Evolutionary conservation across 2,797 vertebrate genomes (phyloP), one percentile per base, ranked within the genome.

Genomic region (Rhinatrema bivittatum): DNA sequence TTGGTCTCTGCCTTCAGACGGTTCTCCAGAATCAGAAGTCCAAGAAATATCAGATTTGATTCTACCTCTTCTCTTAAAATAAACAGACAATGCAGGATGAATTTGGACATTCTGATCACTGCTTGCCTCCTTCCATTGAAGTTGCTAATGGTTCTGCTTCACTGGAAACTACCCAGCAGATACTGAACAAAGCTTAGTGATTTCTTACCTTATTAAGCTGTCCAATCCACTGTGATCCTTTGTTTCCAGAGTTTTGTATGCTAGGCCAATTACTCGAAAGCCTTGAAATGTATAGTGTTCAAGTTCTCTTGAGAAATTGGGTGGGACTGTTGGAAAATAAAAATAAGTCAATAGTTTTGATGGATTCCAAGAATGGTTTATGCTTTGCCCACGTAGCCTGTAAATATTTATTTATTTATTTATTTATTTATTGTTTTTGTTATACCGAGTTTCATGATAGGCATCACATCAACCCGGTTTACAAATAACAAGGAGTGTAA

Each of bases 11-110:
- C 68, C 42, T 86, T 86, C 41, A 86, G 20, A 27, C 47, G 64
- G 46, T 86, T 86, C 56, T 84, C 84, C 57, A 86, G 66, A 53
- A 85, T 73, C 39, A 86, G 60, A 12, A 86, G 50, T 13, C 83
- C 82, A 64, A 86, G 56, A 53, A 85, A 86, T 16, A 65, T 53
- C 49, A 86, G 46, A 34, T 76, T 60, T 19, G 66, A 72, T 60
- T 86, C 82, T 3, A 70, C 43, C 31, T 77, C 62, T 42, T 81
- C 77, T 46, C 84, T 86, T 31, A 29, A 16, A 50, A 12, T 9
- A 18, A 32, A 43, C 37, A 39, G 23, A 4, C 47, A 22, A n/a
- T 17, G 30, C 25, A 25, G 5, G 50, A 15, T 25, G 35, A 36
- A 44, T 38, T 23, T 9, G 7, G 20, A 29, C 3, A 10, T 15